Evolutionary conservation across 1,140 invertebrate species (phyloP), one percentile per base, ranked within the genome.

Genomic region (Rhyzopertha dominica): DNA sequence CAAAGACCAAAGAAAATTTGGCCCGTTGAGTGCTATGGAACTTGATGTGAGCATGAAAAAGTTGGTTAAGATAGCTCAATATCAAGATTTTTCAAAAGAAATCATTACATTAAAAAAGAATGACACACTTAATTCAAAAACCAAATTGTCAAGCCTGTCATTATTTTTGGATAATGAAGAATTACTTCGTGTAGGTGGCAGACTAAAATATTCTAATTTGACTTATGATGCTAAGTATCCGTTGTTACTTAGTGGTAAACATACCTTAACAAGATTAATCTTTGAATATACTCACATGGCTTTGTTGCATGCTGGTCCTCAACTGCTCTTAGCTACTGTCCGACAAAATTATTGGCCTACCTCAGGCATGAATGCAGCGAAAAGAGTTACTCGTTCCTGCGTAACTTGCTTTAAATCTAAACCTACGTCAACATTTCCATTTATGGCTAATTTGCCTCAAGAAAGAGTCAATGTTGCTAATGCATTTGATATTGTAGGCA

Each of bases 141-240:
- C 23, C 30, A 48, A 47, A 29, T 36, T 63, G 26, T n/a, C 26
- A 34, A 53, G 40, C 28, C 48, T 71, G 8, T 58, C 53, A 14
- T 67, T 66, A 10, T 66, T 66, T 41, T 17, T 74, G 9, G 66
- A 71, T 43, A 10, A 61, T 13, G 9, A 59, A 8, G 55, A 58
- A 7, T n/a, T 70, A 8, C 29, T 73, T 20, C 47, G 67, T 4
- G 65, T 72, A 1, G 68, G 69, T 2, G 66, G 70, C 16, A 50
- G 70, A 42, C n/a, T 72, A n/a, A n/a, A n/a, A n/a, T n/a, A n/a
- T n/a, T n/a, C n/a, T n/a, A n/a, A n/a, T n/a, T n/a, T n/a, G n/a
- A n/a, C n/a, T n/a, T n/a, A n/a, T n/a, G n/a, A n/a, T n/a, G n/a
- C n/a, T n/a, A n/a, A n/a, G n/a, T n/a, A n/a, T n/a, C n/a, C n/a